These are phyloP conservation scores for Seira ritae DNA, from an alignment of 2,888 invertebrate genomes.

Conservation along the genomic window DNA sequence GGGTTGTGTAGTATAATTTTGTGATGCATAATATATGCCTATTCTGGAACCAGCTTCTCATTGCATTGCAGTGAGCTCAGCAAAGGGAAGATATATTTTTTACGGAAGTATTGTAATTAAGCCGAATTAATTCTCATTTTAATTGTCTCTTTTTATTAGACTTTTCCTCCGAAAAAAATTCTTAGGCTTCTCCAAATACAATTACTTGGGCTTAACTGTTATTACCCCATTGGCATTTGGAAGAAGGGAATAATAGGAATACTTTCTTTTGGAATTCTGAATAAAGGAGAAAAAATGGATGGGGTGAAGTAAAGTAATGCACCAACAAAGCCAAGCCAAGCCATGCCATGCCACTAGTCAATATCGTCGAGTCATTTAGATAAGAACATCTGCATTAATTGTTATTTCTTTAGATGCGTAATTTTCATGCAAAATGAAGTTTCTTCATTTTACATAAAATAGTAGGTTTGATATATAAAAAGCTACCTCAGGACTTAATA, in stretches of 20 bases:
- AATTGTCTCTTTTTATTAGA: slow-evolving; percentile 70
- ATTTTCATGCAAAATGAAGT: neutral
- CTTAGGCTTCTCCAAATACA: neutral
- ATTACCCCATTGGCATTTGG: neutral
- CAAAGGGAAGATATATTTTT: slow-evolving; percentile 70
- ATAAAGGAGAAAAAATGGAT: neutral
- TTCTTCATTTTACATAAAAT: neutral
- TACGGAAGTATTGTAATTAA: slow-evolving; percentile 73
- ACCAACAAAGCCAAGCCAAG: too few relatives aligned
- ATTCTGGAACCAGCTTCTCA: too few relatives aligned
- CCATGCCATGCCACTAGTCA: neutral
- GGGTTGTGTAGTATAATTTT: too few relatives aligned
- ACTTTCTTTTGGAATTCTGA: neutral
- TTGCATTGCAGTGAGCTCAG: too few relatives aligned
- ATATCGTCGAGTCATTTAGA: neutral
- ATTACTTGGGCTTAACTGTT: neutral
- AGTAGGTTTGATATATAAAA: too few relatives aligned
- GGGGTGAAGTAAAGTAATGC: neutral
- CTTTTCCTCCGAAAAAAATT: slow-evolving; percentile 46
- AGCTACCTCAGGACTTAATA: too few relatives aligned
- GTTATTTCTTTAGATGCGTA: neutral
- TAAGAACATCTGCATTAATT: neutral
- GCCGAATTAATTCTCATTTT: slow-evolving; percentile 74
- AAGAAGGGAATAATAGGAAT: neutral
- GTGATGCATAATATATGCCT: too few relatives aligned